phyloP scores from a whole-genome alignment of 2,888 invertebrate species.

The Dendrolimus pini region DNA sequence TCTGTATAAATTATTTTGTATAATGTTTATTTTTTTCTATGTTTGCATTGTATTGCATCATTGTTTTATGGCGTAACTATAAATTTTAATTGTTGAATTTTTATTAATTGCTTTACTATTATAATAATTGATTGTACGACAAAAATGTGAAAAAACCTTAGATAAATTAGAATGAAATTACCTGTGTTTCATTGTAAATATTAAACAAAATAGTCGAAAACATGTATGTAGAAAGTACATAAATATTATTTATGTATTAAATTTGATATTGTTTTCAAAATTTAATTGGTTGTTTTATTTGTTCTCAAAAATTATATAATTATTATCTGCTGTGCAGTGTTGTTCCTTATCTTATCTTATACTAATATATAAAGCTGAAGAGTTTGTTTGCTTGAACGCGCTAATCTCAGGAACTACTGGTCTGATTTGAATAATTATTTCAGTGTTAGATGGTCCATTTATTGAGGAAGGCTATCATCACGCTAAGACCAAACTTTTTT shows the following conservation, averaged over 20 bases:
- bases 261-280: conserved; percentile 78
- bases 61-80: conserved; percentile 48
- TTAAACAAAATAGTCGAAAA: conserved; percentile 49
- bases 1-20: conserved; percentile 68
- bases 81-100: conserved; percentile 57
- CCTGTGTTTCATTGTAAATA: conserved; percentile 73
- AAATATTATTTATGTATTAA: conserved; percentile 76
- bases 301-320: neutral
- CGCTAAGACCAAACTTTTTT: no score
- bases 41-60: conserved; percentile 38
- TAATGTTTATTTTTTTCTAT: conserved; percentile 50
- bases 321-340: no score
- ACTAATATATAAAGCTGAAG: no score
- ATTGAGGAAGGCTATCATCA: no score
- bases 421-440: no score
- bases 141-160: conserved; percentile 50
- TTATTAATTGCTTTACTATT: conserved; percentile 62
- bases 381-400: no score
- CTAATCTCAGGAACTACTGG: no score
- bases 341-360: no score
- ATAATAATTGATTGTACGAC: conserved; percentile 44
- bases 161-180: conserved; percentile 60
- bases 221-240: conserved; percentile 73
- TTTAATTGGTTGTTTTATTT: conserved; percentile 61
- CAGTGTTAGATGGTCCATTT: no score